A percentile compares a stretch with the other conserved stretches of the same genome.
Evolutionary conservation across 2,113 vertebrate species (phyloP).

Genomic region (Baryphthengus martii): DNA sequence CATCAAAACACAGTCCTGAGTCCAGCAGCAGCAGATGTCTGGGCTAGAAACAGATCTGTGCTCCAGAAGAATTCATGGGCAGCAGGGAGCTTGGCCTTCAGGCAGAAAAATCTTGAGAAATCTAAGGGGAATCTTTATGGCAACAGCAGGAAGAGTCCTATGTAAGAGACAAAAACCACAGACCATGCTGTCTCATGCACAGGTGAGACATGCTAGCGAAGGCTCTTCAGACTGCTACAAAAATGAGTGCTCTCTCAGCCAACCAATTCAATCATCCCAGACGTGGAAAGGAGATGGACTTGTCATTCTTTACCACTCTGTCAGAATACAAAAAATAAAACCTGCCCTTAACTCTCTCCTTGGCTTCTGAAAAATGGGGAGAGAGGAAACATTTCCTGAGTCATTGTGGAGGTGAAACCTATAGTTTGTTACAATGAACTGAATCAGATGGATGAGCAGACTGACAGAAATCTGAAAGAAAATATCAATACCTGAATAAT

Average conservation of each 20-base stretch:
- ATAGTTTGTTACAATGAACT: not conserved
- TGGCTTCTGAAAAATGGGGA: not conserved
- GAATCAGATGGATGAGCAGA: not conserved
- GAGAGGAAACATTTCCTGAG: not conserved
- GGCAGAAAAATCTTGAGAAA: not conserved
- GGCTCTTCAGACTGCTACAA: not conserved
- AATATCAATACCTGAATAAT: constrained; percentile 3
- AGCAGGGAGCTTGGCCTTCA: not conserved
- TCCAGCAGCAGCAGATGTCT: not conserved
- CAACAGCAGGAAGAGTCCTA: not conserved
- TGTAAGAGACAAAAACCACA: not conserved
- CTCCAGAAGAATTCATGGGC: not conserved
- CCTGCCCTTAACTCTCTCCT: not conserved
- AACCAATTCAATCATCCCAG: not conserved
- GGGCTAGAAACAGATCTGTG: not conserved
- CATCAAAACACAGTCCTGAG: not conserved
- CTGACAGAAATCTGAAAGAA: not conserved
- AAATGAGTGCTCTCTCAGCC: not conserved
- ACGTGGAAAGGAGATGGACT: not conserved
- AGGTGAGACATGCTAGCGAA: not conserved
- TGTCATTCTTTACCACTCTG: not conserved
- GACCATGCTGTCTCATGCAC: not conserved
- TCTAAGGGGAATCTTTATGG: not conserved
- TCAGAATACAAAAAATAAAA: not conserved
- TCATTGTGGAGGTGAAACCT: not conserved